phyloP scores from a whole-genome alignment of 2,113 vertebrate genomes.

The Hypocryptadius cinnamomeus region DNA sequence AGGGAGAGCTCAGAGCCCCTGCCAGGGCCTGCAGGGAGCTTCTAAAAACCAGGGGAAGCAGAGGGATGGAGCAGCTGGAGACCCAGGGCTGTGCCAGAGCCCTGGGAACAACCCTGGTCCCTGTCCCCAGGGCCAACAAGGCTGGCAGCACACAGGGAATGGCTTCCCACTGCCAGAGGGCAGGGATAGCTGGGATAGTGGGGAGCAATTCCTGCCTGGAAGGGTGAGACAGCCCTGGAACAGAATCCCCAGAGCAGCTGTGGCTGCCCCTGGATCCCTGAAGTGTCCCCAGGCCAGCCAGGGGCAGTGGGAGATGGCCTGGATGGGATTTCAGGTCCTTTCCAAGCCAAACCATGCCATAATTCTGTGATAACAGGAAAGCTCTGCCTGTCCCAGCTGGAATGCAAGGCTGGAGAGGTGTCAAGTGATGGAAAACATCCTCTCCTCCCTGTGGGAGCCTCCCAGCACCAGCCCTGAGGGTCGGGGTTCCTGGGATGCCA shows the following conservation, averaged over 20 bases:
- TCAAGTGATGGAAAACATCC: background rate
- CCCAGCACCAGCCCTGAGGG: background rate
- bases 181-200: background rate
- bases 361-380: background rate
- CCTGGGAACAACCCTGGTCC: background rate
- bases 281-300: background rate
- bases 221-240: background rate
- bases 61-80: background rate
- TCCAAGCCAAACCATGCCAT: background rate
- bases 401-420: accelerated
- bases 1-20: background rate
- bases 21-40: background rate
- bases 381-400: background rate
- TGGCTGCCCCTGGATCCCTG: background rate
- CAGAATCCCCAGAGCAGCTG: background rate
- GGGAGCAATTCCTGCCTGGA: background rate
- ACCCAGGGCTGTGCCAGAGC: background rate
- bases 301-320: accelerated
- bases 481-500: accelerated
- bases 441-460: background rate
- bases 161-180: background rate
- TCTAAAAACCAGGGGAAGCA: accelerated
- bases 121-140: background rate
- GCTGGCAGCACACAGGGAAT: background rate
- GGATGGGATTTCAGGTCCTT: too few species aligned